A percentile compares a stretch with the other conserved stretches of the same genome.
These are phyloP conservation scores for Otus scops DNA, from an alignment of 2,797 vertebrate genomes.

Conservation along the genomic window DNA sequence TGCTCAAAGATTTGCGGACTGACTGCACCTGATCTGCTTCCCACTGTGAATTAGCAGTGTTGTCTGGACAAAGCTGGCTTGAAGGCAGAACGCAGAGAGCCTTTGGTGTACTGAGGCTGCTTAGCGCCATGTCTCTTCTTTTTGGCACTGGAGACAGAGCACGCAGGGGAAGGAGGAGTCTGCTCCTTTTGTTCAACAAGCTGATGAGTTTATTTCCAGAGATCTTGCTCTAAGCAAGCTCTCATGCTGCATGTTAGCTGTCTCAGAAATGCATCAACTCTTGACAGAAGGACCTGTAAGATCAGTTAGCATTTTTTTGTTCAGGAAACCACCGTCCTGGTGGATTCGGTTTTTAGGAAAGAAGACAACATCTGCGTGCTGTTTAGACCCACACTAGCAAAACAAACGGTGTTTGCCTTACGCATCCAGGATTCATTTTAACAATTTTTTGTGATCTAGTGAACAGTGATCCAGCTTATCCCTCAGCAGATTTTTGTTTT, in stretches of 20 bases:
- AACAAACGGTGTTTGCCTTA: background rate
- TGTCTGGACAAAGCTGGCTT: background rate
- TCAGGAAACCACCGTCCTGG: background rate
- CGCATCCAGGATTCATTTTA: background rate
- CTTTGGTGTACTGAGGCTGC: background rate
- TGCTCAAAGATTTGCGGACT: background rate
- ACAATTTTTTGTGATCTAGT: background rate
- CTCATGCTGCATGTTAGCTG: background rate
- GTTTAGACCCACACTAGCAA: background rate
- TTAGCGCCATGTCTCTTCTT: background rate
- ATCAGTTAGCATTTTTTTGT: background rate
- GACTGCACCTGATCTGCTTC: background rate
- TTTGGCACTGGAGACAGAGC: background rate
- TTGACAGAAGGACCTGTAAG: background rate
- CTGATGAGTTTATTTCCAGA: background rate
- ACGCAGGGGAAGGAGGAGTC: background rate
- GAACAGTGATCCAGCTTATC: background rate
- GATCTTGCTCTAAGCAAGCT: background rate
- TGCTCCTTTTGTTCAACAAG: background rate
- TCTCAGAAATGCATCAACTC: background rate
- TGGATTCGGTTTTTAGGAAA: background rate
- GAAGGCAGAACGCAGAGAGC: background rate
- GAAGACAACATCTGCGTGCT: background rate
- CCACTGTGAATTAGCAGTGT: background rate
- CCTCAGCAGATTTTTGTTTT: background rate